Evolutionary conservation across 2,888 invertebrate genomes (phyloP).

Genomic region (Tanypteryx hageni): DNA sequence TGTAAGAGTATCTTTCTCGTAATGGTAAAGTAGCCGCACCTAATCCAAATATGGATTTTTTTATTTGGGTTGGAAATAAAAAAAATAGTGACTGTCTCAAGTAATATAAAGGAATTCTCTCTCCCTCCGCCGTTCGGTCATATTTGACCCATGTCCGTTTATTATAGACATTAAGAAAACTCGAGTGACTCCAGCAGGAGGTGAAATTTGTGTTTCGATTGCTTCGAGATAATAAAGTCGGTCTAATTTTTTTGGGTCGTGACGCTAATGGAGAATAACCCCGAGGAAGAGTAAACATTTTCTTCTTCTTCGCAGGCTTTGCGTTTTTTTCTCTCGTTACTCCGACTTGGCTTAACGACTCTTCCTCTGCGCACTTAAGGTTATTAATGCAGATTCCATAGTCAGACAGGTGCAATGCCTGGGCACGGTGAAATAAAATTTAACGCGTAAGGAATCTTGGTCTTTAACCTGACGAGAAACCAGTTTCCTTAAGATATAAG

Average conservation of each 20-base stretch:
- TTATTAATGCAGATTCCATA: neutral
- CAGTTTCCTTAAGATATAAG: neutral
- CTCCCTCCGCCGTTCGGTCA: too few species aligned
- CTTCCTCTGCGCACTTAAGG: neutral
- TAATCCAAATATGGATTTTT: too few species aligned
- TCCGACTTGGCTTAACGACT: neutral
- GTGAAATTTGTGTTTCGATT: neutral
- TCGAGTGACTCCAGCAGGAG: too few species aligned
- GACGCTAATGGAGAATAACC: neutral
- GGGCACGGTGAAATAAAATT: neutral
- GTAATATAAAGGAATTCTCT: too few species aligned
- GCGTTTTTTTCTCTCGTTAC: neutral
- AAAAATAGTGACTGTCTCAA: too few species aligned
- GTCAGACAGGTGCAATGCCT: neutral
- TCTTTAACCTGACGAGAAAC: conserved; percentile 1
- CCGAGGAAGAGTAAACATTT: neutral
- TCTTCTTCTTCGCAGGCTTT: neutral
- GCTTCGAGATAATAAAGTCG: too few species aligned
- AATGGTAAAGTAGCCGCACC: too few species aligned
- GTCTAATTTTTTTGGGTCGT: neutral
- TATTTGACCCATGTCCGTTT: too few species aligned
- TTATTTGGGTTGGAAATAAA: too few species aligned
- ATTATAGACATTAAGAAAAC: too few species aligned
- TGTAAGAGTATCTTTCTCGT: too few species aligned
- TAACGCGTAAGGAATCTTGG: neutral